Base-by-base conservation (phyloP, 2,797 vertebrate species). In the Brotogeris chrysoptera region DNA sequence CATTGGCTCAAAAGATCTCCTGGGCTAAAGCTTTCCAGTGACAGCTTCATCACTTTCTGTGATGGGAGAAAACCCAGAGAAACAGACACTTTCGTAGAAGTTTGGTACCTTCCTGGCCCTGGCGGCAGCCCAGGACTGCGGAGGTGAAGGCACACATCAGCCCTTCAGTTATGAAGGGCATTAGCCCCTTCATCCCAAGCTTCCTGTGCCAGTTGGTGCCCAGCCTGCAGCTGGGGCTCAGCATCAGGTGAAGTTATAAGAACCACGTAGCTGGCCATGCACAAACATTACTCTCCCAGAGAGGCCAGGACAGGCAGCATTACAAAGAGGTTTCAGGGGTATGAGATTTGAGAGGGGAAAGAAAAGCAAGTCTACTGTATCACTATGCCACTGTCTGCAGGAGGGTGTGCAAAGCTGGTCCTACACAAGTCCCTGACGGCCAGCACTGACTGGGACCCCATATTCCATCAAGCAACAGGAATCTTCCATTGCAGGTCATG, bases 181-280 rank as follows among this genome's bases (percentile, higher is more conserved):
- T 19, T 27, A 63, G 11, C 16, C 43, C 30, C 17, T 46, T 92
- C 53, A 30, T 77, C 57, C 39, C 1, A 5, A 32, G 32, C 25
- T 83, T 49, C 60, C 5, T 1, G 44, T 70, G 36, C 20, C n/a
- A 82, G 63, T 20, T 0, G 1, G 49, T 20, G 57, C 57, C 13
- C 46, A 38, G 34, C 34, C 44, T 68, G 80, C 63, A 65, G 36
- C 14, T 10, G 2, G 44, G 53, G 39, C 55, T 50, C 47, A 52
- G 81, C n/a, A 4, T 18, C 64, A 38, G 49, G 9, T 38, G 32
- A 71, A 27, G 34, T 47, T 52, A 34, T 12, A 19, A 57, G 39
- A 36, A 25, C 32, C 25, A 16, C 3, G 0, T 3, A 13, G 15
- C 19, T 1, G 0, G 15, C 71, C 36, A 5, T 1, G 8, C 27